These are phyloP conservation scores for Thaumatotibia leucotreta DNA, from an alignment of 1,140 invertebrate genomes.

Conservation along the genomic window DNA sequence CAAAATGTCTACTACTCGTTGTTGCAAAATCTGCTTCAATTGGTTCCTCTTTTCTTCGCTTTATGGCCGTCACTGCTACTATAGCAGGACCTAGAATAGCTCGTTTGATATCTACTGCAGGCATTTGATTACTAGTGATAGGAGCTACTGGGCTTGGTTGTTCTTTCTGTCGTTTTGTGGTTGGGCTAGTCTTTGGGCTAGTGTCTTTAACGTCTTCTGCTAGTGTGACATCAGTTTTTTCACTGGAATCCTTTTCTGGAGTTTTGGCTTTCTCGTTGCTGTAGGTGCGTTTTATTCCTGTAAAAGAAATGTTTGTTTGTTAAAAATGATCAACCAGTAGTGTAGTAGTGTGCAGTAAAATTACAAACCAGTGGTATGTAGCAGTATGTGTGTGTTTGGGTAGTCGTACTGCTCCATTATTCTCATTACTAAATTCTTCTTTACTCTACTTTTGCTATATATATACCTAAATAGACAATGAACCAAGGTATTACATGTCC, in stretches of 20 bases:
- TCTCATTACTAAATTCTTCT: too few species aligned
- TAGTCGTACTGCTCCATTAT: too few species aligned
- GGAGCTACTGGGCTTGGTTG: not conserved
- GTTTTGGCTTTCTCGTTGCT: not conserved
- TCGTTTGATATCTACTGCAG: not conserved
- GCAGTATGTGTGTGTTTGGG: too few species aligned
- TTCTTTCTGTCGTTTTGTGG: not conserved
- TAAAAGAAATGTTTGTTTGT: not conserved
- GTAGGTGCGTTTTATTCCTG: not conserved
- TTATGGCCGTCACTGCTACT: not conserved
- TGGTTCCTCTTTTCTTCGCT: not conserved
- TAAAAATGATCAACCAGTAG: too few species aligned
- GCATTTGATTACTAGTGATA: not conserved
- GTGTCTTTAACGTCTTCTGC: not conserved
- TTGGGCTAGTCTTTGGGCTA: not conserved
- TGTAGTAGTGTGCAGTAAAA: too few species aligned
- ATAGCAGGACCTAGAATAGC: not conserved
- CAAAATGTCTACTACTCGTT: conserved; percentile 6
- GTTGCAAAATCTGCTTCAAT: not conserved
- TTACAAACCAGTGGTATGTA: too few species aligned
- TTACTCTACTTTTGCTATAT: too few species aligned
- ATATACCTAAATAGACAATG: too few species aligned
- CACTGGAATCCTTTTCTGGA: conserved; percentile 8
- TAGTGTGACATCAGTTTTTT: not conserved
- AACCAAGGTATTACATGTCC: too few species aligned